Evolutionary conservation across 2,888 invertebrate genomes (phyloP), one percentile per base, ranked within the genome.

Genomic region (Tetragnatha montana): DNA sequence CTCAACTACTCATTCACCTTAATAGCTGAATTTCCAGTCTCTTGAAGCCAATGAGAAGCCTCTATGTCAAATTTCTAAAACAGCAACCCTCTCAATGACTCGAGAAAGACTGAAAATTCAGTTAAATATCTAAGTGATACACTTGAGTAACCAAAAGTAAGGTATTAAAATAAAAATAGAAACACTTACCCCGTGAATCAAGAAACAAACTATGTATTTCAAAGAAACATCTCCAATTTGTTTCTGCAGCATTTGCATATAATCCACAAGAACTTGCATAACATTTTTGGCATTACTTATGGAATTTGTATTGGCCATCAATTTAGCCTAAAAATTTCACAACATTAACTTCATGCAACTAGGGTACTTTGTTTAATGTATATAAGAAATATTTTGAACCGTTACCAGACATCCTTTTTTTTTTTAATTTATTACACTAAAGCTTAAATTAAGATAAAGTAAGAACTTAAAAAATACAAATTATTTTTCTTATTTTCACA

Each of bases 161-260:
- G 14, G 14, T 60, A 60, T 60, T 14, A 60, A 60, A 4, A 60
- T 60, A 0, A 60, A 60, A 14, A 6, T 60, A 35, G 19, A 50
- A 71, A 47, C 0, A 50, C 80, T 78, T 35, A 87, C 87, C 4
- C 51, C 17, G 17, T 82, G 70, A 8, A 87, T 50, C 10, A 87
- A 71, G 17, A 87, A 87, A 71, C 22, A 82, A 7, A 68, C 50
- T 21, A 87, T 35, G n/a, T 87, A 87, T 51, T 87, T 87, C 8
- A 82, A n/a, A 14, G 78, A 50, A 7, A 69, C 35, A 70, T 87
- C 87, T 7, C 51, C 81, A 50, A 87, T 70, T 17, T 78, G 87
- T 14, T 87, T 87, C 21, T 82, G 81, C 8, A 76, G 51, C 12
- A 87, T 70, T 35, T 8, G 35, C 47, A 87, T 70, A 21, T 87